Base-by-base conservation (phyloP, 1,140 invertebrate genomes). In the Drosophila guanche region DNA sequence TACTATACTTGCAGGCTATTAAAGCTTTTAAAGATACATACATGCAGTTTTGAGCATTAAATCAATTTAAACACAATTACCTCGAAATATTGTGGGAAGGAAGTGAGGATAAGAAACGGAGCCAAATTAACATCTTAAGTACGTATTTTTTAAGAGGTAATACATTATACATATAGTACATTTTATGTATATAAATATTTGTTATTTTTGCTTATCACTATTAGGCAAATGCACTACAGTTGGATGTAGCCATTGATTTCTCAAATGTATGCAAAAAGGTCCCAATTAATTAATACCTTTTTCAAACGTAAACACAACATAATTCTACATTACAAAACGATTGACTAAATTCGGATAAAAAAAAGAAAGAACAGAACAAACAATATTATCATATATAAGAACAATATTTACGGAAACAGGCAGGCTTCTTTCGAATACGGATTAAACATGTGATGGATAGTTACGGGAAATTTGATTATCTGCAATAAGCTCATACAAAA, bases 111-210 rank as follows among this genome's bases (percentile, higher is more conserved):
- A 60, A 43, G 29, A 43, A 42, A 29, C 47, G 22, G 25, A 59
- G 51, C 54, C 66, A 57, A 58, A 63, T 61, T 74, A 66, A 54
- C 63, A 52, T 65, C 53, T 83, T 81, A 81, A 81, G 79, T 83
- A 83, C 79, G 57, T 66, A 62, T 50, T 75, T 62, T 46, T 62
- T 46, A 75, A 61, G 69, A 83, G 75, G 79, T 78, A 79, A 79
- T 68, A 67, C 43, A 58, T 45, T 42, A 57, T 59, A 40, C 48
- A 55, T 56, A 42, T 59, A 59, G 40, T 61, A 56, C 45, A 46
- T 45, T 8, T 65, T 60, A 61, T 59, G 4, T 59, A 61, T 54
- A 52, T 48, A 51, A 48, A 56, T 46, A 40, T 51, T 48, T 67
- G n/a, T 20, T 6, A 4, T 5, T 33, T 5, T 16, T 23, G 7